Base-by-base conservation (phyloP, 2,113 vertebrate genomes). In the Hoplias malabaricus region DNA sequence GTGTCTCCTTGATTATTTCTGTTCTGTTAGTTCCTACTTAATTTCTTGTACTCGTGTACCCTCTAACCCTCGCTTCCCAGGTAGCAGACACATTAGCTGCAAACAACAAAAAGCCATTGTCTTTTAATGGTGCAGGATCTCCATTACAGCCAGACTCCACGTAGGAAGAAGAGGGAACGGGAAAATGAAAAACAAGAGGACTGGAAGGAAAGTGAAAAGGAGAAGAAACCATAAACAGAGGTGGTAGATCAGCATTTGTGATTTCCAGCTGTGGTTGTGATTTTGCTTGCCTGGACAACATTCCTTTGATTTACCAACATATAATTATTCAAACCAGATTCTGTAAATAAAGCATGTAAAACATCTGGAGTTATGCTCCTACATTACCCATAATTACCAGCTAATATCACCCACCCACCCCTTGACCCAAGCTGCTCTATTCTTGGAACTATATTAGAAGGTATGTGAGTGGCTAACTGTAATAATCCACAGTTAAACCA, bases 341-440 rank as follows among this genome's bases (percentile, higher is more conserved):
- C 48, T 43, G 74, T 73, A 69, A 81, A 73, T 77, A 71, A 82
- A 73, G 62, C 69, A 42, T 59, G 50, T 48, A 77, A 36, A 81
- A 81, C 69, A 82, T 82, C 74, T 81, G 80, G 69, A 73, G 69
- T 63, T 77, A 34, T 38, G 25, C 46, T 63, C 65, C 80, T 38
- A 69, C 75, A 77, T 78, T 73, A 82, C 29, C 34, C 65, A 74
- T 74, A 82, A 82, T 78, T 42, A 78, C 63, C 63, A 82, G 43
- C 42, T 82, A 78, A 82, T 73, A 78, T 29, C 62, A 21, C 36
- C 34, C 75, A 21, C 36, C 21, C 29, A 31, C 1, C 43, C 46
- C 46, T 5, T 19, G 6, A 36, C 34, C 50, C 73, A 72, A 66
- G 54, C 12, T 14, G 61, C 33, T 82, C 36, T 11, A 50, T 23